Conservation (phyloP, 2,888 invertebrate species). For the Tubulanus polymorphus region DNA sequence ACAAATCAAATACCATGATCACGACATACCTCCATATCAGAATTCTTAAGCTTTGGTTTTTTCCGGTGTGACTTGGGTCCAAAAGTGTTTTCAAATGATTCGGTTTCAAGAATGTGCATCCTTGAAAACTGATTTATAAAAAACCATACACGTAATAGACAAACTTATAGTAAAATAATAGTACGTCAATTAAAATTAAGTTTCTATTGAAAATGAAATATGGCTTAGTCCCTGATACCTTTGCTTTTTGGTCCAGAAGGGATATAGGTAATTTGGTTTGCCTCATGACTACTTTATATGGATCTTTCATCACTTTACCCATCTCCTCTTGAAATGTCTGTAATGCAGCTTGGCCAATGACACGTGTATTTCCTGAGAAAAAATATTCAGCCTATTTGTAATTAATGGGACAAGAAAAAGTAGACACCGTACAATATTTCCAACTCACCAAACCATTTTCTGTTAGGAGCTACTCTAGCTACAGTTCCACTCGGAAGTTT, state of each 20-base stretch:
- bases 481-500: conserved; percentile 81
- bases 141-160: too few species aligned
- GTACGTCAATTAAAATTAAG: not conserved
- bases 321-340: conserved; percentile 79
- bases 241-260: conserved; percentile 79
- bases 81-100: conserved; percentile 90
- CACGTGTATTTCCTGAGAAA: conserved; percentile 74
- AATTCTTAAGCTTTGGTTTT: conserved; percentile 67
- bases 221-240: conserved; percentile 45
- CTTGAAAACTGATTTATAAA: too few species aligned
- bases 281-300: conserved; percentile 96
- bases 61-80: conserved; percentile 92
- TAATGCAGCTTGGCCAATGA: conserved; percentile 76
- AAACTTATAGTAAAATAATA: too few species aligned
- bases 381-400: too few species aligned
- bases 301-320: conserved; percentile 89
- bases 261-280: conserved; percentile 92
- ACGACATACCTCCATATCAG: conserved; percentile 67
- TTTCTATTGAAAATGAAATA: not conserved
- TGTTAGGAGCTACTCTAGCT: conserved; percentile 93
- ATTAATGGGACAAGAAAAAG: too few species aligned
- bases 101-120: conserved; percentile 92
- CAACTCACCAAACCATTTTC: conserved; percentile 88
- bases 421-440: too few species aligned
- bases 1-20: not conserved